phyloP scores from a whole-genome alignment of 2,888 invertebrate species.

The Drosophila aldrichi region DNA sequence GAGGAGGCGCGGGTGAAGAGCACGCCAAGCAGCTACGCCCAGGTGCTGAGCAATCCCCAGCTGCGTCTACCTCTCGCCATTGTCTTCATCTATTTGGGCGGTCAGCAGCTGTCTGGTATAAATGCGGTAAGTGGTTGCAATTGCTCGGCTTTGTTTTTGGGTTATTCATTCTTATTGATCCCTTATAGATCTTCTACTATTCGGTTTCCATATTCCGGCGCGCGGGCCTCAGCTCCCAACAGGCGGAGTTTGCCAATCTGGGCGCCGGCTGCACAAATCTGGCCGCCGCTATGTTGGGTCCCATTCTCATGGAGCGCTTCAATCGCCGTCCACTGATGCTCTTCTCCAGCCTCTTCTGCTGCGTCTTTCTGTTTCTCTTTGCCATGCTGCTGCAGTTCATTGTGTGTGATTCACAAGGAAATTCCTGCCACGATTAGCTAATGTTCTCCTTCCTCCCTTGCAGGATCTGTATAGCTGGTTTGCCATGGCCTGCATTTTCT shows the following conservation, averaged over 20 bases:
- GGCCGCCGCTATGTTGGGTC: slow-evolving; percentile 88
- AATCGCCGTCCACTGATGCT: slow-evolving; percentile 90
- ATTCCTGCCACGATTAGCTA: background rate
- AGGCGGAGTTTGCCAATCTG: slow-evolving; percentile 91
- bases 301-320: slow-evolving; percentile 88
- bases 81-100: slow-evolving; percentile 90
- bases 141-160: background rate
- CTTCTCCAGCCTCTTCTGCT: slow-evolving; percentile 87
- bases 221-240: slow-evolving; percentile 88
- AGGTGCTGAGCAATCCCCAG: slow-evolving; percentile 87
- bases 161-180: background rate
- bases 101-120: slow-evolving; percentile 96
- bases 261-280: slow-evolving; percentile 91
- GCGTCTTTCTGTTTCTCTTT: slow-evolving; percentile 87
- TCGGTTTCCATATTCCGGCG: slow-evolving; percentile 91
- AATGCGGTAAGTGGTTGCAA: slow-evolving; percentile 89
- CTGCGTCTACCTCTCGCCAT: slow-evolving; percentile 91
- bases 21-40: slow-evolving; percentile 87
- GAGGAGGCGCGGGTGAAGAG: slow-evolving; percentile 85
- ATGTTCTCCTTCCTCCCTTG: background rate
- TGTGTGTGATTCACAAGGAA: slow-evolving; percentile 86
- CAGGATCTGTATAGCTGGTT: slow-evolving; percentile 89
- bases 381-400: slow-evolving; percentile 88
- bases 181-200: slow-evolving; percentile 89
- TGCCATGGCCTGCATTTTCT: slow-evolving; percentile 89